A percentile compares a stretch with the other conserved stretches of the same genome.
These are phyloP conservation scores for Tapera naevia DNA, from an alignment of 2,797 vertebrate species.

Conservation along the genomic window DNA sequence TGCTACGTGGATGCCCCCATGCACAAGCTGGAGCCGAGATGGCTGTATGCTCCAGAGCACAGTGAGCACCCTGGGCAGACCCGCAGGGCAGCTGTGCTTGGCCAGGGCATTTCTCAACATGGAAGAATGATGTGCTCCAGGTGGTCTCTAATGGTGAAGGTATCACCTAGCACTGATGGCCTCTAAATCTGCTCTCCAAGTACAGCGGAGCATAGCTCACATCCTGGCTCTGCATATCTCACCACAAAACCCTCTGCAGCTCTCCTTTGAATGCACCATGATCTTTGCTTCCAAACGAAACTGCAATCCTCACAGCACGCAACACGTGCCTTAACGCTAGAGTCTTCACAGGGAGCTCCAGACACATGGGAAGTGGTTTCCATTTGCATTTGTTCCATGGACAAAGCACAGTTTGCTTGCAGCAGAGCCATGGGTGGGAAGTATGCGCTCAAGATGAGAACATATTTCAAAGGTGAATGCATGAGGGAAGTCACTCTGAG, in stretches of 20 bases:
- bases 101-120: rapidly evolving
- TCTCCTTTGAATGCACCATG: rapidly evolving
- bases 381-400: neutral
- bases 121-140: neutral
- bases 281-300: neutral
- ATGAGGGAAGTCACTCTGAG: neutral
- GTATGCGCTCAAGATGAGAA: neutral
- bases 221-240: rapidly evolving
- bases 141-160: neutral
- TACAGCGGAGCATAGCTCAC: rapidly evolving
- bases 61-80: neutral
- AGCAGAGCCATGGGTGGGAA: neutral
- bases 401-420: neutral
- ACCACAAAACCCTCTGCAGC: neutral
- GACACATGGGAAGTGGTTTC: neutral
- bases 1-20: neutral
- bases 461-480: neutral
- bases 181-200: neutral
- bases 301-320: neutral
- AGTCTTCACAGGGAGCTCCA: neutral
- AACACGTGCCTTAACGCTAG: rapidly evolving
- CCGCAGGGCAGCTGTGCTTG: rapidly evolving
- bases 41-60: neutral
- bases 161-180: neutral
- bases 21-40: rapidly evolving